Evolutionary conservation across 2,113 vertebrate genomes (phyloP).

Genomic region (Spheniscus mendiculus): DNA sequence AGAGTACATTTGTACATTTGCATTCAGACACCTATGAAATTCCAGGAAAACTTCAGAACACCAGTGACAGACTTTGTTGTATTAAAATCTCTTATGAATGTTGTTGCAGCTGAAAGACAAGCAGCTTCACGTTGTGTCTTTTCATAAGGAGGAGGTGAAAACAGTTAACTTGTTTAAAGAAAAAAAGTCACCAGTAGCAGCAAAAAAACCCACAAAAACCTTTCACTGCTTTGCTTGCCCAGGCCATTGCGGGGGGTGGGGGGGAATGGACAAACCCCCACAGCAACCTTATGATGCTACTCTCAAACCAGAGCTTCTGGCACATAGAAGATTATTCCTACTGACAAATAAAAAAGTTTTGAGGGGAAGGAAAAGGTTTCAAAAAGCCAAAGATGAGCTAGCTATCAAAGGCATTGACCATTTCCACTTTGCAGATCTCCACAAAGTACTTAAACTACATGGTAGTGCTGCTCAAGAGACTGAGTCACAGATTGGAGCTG

Average conservation of each 20-base stretch:
- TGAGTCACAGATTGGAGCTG: background rate
- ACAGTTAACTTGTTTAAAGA: background rate
- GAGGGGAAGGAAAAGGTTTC: background rate
- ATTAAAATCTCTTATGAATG: background rate
- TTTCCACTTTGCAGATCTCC: background rate
- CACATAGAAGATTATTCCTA: background rate
- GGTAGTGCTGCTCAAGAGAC: background rate
- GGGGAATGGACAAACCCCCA: too few relatives aligned
- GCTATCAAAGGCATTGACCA: background rate
- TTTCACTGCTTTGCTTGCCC: background rate
- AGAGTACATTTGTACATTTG: conserved; percentile 21
- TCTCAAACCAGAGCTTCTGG: background rate
- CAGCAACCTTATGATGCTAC: background rate
- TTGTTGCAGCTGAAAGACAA: background rate
- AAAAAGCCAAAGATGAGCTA: background rate
- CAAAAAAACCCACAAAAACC: background rate
- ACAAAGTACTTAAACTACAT: background rate
- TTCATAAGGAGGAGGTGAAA: background rate
- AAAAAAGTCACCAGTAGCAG: background rate
- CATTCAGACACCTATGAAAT: conserved; percentile 32
- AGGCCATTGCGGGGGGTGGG: too few relatives aligned
- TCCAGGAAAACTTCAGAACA: conserved; percentile 15
- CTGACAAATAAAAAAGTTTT: background rate
- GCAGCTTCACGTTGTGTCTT: background rate
- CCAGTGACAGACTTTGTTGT: background rate